A percentile compares a stretch with the other conserved stretches of the same genome.
These are phyloP conservation scores for Meteorus sp. DNA, from an alignment of 1,140 invertebrate genomes.

Conservation along the genomic window DNA sequence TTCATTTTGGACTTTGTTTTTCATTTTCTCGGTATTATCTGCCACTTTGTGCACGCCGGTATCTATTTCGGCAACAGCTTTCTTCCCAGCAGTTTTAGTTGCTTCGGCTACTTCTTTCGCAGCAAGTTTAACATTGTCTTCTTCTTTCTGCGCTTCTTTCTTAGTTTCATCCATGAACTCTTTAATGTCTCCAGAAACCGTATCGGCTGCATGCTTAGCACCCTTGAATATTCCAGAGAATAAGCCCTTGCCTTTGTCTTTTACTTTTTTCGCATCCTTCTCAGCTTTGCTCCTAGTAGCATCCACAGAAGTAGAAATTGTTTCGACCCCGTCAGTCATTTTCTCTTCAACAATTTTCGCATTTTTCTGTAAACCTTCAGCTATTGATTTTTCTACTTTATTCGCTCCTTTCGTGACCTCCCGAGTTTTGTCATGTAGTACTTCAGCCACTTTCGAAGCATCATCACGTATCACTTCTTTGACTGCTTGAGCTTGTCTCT, in stretches of 20 bases:
- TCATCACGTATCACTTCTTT: constrained; percentile 10
- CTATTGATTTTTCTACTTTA: background rate
- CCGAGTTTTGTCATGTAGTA: no score
- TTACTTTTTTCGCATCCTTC: constrained; percentile 30
- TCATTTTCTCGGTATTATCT: constrained; percentile 8
- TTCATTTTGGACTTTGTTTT: background rate
- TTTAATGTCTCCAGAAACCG: constrained; percentile 28
- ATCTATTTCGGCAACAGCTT: constrained; percentile 4
- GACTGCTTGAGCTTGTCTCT: no score
- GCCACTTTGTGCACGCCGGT: constrained; percentile 11
- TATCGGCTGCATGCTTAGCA: constrained; percentile 33
- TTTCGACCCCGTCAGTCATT: constrained; percentile 4
- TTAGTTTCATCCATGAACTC: constrained; percentile 33
- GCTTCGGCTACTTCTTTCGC: constrained; percentile 22
- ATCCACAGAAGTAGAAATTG: no score
- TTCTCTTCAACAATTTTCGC: constrained; percentile 21
- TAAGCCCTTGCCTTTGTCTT: constrained; percentile 37
- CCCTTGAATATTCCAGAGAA: constrained; percentile 40
- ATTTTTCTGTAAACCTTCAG: background rate
- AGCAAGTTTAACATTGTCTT: constrained; percentile 26
- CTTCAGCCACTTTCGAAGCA: background rate
- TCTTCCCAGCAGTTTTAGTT: constrained; percentile 1
- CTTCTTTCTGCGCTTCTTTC: constrained; percentile 33
- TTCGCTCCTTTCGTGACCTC: constrained; percentile 27
- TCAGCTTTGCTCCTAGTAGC: constrained; percentile 33